These are phyloP conservation scores for Coelinius sp. DNA, from an alignment of 2,888 invertebrate species.

Conservation along the genomic window DNA sequence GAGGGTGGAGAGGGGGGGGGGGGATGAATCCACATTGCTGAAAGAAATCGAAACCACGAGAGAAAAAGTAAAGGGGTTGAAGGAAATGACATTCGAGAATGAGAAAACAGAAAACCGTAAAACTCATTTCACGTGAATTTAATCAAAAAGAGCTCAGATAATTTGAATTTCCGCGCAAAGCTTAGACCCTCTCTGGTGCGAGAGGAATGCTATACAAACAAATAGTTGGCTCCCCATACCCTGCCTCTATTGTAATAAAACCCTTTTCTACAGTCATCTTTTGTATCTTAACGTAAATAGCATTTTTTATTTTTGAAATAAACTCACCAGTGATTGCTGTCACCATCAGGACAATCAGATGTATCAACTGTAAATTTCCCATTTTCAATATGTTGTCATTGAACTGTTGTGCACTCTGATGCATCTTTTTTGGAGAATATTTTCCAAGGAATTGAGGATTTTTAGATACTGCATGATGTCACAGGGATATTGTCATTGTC, in stretches of 20 bases:
- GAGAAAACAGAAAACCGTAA: not conserved
- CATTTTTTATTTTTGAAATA: not conserved
- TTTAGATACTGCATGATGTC: not conserved
- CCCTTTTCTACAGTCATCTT: no score
- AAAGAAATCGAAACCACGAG: no score
- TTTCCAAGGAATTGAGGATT: not conserved
- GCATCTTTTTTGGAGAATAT: not conserved
- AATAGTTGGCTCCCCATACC: no score
- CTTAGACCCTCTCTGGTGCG: no score
- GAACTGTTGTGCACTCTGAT: not conserved
- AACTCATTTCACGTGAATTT: not conserved
- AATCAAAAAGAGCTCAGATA: conserved; percentile 4
- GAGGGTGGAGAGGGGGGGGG: no score
- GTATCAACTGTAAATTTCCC: conserved; percentile 10
- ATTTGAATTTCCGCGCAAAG: conserved; percentile 51
- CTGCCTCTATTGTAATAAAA: not conserved
- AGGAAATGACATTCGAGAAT: not conserved
- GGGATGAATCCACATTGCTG: no score
- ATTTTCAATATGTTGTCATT: not conserved
- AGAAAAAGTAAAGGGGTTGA: no score
- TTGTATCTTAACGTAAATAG: no score
- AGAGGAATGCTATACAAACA: no score
- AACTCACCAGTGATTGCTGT: conserved; percentile 3
- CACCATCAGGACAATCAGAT: not conserved
- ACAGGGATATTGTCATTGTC: not conserved